phyloP scores from a whole-genome alignment of 2,113 vertebrate genomes.

The Perognathus longimembris region DNA sequence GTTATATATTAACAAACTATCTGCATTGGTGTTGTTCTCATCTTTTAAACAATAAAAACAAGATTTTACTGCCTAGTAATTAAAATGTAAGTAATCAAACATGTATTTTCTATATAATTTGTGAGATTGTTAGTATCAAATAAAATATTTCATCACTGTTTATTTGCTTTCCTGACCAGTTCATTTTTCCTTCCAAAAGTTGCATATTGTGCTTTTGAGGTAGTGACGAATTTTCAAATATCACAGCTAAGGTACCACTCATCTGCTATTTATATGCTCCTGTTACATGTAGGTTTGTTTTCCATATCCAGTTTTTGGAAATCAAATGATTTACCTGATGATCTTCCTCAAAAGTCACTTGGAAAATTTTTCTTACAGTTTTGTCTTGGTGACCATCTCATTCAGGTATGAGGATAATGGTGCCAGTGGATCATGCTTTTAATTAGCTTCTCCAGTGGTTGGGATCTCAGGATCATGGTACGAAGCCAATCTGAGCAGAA shows the following conservation, averaged over 20 bases:
- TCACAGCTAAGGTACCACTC: background rate
- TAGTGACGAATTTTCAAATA: background rate
- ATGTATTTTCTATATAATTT: background rate
- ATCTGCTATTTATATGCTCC: background rate
- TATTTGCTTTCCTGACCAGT: background rate
- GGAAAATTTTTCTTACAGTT: too few relatives aligned
- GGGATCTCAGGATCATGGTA: too few relatives aligned
- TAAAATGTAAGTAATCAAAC: background rate
- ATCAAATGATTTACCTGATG: background rate
- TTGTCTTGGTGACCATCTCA: too few relatives aligned
- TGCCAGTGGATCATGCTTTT: too few relatives aligned
- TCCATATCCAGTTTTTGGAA: background rate
- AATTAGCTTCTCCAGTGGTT: too few relatives aligned
- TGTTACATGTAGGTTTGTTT: background rate
- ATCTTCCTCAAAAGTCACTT: background rate
- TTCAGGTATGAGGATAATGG: too few relatives aligned
- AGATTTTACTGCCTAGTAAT: background rate
- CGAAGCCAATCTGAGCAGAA: too few relatives aligned
- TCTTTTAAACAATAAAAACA: background rate
- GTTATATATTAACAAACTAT: slow-evolving; percentile 20
- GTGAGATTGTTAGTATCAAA: background rate
- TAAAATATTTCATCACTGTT: slow-evolving; percentile 2
- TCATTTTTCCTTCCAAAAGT: background rate
- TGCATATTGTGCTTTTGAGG: background rate
- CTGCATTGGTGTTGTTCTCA: background rate